Evolutionary conservation across 2,113 vertebrate species (phyloP).

Genomic region (Chaetorhynchus papuensis): DNA sequence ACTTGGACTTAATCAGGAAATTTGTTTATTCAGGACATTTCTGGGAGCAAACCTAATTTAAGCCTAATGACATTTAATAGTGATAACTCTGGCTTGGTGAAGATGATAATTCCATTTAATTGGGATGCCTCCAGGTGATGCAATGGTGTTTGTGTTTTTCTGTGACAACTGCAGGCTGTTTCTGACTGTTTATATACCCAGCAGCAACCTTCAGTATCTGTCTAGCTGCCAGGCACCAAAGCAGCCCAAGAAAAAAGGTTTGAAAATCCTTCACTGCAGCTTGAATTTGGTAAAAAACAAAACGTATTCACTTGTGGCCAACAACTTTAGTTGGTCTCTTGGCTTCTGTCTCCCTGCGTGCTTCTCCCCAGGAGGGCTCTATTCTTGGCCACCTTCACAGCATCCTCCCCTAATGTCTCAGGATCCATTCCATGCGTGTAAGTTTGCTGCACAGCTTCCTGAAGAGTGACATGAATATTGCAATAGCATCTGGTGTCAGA

Average conservation of each 20-base stretch:
- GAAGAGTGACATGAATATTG: background rate
- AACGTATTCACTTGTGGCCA: fast-evolving
- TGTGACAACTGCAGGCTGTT: background rate
- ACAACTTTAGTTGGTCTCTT: background rate
- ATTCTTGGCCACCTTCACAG: background rate
- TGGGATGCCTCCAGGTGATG: conserved; percentile 48
- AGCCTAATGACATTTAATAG: conserved; percentile 49
- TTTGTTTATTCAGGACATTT: conserved; percentile 28
- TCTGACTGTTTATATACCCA: background rate
- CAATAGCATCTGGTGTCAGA: background rate
- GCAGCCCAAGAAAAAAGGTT: background rate
- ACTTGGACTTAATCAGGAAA: conserved; percentile 42
- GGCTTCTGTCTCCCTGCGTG: background rate
- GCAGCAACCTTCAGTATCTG: background rate
- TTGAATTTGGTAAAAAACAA: background rate
- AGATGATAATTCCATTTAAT: conserved; percentile 42
- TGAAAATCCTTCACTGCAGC: background rate
- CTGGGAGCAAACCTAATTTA: conserved; percentile 50
- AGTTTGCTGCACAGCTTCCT: background rate
- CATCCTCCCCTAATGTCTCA: background rate
- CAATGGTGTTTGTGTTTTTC: background rate
- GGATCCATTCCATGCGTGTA: background rate
- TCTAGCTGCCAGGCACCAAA: background rate
- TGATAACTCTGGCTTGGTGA: conserved; percentile 20
- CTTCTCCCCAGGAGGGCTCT: background rate